phyloP scores from a whole-genome alignment of 2,888 invertebrate species.

The Phymatocera aterrima region DNA sequence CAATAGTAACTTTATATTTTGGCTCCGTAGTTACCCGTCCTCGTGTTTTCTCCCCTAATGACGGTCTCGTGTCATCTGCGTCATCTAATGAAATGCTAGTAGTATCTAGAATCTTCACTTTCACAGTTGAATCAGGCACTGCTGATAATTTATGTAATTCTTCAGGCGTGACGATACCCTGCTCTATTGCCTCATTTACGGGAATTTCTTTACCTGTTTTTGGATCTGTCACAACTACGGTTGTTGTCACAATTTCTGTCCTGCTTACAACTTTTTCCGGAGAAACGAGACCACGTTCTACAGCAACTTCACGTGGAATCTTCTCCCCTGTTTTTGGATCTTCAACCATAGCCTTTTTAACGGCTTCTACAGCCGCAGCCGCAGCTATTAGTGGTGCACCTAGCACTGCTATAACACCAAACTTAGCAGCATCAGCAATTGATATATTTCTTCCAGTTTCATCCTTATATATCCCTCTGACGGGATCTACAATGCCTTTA shows the following conservation, averaged over 20 bases:
- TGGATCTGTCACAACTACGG: constrained; percentile 69
- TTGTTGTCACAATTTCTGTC: constrained; percentile 51
- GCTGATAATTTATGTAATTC: constrained; percentile 66
- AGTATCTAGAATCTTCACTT: constrained; percentile 46
- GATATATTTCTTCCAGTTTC: constrained; percentile 81
- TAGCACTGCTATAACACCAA: constrained; percentile 85
- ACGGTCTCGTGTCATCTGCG: constrained; percentile 68
- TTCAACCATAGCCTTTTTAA: constrained; percentile 79
- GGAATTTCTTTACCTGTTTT: constrained; percentile 77
- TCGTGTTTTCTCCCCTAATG: constrained; percentile 79
- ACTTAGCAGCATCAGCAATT: constrained; percentile 85
- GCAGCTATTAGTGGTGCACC: constrained; percentile 87
- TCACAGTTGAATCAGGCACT: constrained; percentile 49
- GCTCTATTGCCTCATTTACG: constrained; percentile 79
- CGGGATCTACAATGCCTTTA: constrained; percentile 84
- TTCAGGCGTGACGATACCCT: constrained; percentile 78
- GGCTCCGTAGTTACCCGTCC: constrained; percentile 79
- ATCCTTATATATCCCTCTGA: constrained; percentile 83
- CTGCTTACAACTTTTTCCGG: constrained; percentile 58
- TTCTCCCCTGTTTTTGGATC: constrained; percentile 90
- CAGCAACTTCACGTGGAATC: constrained; percentile 88
- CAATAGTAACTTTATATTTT: constrained; percentile 81
- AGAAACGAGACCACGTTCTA: constrained; percentile 83
- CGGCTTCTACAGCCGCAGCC: constrained; percentile 82
- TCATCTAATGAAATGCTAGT: constrained; percentile 63